These are phyloP conservation scores for Matsumurasca onukii DNA, from an alignment of 1,140 invertebrate genomes.

Conservation along the genomic window DNA sequence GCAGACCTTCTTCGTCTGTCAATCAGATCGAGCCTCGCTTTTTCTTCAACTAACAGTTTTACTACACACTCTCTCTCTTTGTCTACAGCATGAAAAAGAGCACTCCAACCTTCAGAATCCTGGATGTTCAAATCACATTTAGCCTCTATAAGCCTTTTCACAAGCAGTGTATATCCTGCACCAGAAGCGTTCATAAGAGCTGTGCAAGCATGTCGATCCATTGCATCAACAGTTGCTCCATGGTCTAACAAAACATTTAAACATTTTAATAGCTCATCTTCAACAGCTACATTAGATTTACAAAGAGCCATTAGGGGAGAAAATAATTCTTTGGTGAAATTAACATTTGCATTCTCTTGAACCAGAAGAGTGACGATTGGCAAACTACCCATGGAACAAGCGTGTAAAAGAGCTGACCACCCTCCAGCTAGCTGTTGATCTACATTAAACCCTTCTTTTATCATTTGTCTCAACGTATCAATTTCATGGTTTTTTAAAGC, in stretches of 20 bases:
- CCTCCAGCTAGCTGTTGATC: slow-evolving; percentile 49
- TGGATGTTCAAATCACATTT: slow-evolving; percentile 46
- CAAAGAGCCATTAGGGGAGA: slow-evolving; percentile 31
- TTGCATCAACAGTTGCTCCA: slow-evolving; percentile 46
- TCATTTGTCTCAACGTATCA: slow-evolving; percentile 20
- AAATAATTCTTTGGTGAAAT: slow-evolving; percentile 10
- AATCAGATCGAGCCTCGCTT: slow-evolving; percentile 44
- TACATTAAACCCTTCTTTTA: slow-evolving; percentile 44
- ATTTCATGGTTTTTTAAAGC: slow-evolving; percentile 22
- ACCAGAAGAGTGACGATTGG: slow-evolving; percentile 48
- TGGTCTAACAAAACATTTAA: slow-evolving; percentile 27
- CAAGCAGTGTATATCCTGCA: slow-evolving; percentile 47
- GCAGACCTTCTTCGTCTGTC: slow-evolving; percentile 51
- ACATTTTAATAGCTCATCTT: slow-evolving; percentile 30
- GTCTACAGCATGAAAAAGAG: slow-evolving; percentile 54
- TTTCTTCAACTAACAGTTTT: slow-evolving; percentile 48
- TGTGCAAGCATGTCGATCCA: slow-evolving; percentile 49
- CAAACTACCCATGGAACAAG: slow-evolving; percentile 49
- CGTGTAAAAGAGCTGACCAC: slow-evolving; percentile 53
- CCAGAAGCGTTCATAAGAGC: slow-evolving; percentile 53
- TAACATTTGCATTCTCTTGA: slow-evolving; percentile 4
- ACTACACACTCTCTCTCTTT: slow-evolving; percentile 48
- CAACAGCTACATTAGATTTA: slow-evolving; percentile 15
- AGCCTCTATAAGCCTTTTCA: slow-evolving; percentile 47
- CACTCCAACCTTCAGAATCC: slow-evolving; percentile 52